Conservation (phyloP, 1,140 invertebrate species). For the Limonius californicus region DNA sequence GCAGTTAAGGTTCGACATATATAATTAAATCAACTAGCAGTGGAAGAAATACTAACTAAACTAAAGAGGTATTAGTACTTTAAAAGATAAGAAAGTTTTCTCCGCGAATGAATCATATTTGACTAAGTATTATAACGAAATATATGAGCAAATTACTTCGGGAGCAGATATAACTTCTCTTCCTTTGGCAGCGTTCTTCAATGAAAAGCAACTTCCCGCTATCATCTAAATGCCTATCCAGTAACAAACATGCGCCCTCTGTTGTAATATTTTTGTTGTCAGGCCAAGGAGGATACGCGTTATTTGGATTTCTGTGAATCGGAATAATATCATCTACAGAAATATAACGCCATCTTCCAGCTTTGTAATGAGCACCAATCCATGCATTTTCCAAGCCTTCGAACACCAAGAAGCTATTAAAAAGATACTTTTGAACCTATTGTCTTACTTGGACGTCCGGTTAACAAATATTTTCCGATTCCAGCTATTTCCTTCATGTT, state of each 20-base stretch:
- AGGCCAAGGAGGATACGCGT: background rate
- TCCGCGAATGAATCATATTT: too few relatives aligned
- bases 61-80: too few relatives aligned
- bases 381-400: slow-evolving; percentile 1
- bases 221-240: background rate
- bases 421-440: background rate
- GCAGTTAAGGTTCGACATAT: too few relatives aligned
- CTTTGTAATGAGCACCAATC: background rate
- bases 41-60: too few relatives aligned
- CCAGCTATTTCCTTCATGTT: background rate
- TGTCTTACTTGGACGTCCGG: background rate
- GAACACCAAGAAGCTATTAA: too few relatives aligned
- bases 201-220: background rate
- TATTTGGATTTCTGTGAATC: background rate
- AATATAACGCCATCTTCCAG: background rate
- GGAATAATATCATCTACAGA: background rate
- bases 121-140: too few relatives aligned
- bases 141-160: background rate
- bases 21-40: too few relatives aligned
- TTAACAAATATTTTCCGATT: background rate
- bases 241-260: background rate
- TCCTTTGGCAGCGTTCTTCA: background rate
- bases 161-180: background rate
- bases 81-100: too few relatives aligned
- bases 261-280: background rate